Evolutionary conservation across 2,797 vertebrate species (phyloP), one percentile per base, ranked within the genome.

Genomic region (Nasua narica): DNA sequence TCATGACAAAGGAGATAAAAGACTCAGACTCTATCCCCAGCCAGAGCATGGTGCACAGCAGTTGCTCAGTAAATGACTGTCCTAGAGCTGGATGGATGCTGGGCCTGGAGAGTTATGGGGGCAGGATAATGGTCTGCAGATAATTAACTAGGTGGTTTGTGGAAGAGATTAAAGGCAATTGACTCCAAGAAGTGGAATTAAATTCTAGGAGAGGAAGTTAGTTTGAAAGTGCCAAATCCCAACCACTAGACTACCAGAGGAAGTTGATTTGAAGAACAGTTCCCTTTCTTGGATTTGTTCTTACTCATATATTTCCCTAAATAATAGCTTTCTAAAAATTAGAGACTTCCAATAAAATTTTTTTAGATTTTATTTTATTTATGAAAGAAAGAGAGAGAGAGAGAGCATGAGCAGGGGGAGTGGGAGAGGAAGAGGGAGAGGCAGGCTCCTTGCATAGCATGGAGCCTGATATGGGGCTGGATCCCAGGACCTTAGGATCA

Each of bases 171-270:
- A 23, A 56, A 91, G 50, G 50, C 21, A 29, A 48, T 48, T 88
- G 58, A 88, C 25, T 91, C 14, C 60, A 91, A 95, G 37, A 56
- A 23, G 15, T 65, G 58, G 52, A 89, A 85, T 70, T 96, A 77
- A 93, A 94, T 87, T 92, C 54, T 92, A 78, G 65, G 60, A 32
- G 79, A 94, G 56, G 43, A 95, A 93, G 65, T 81, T 84, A 70
- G 35, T 90, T 19, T 74, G 43, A 29, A 74, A 74, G 43, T 74
- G 72, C 43, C 27, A 3, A 48, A 74, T 74, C 43, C 43, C 46
- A 48, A 48, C 72, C 72, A 74, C 43, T 70, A 74, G 72, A 48
- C 72, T 48, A 48, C 72, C 43, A 74, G 43, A 94, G 50, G 56
- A 95, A 94, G 65, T 76, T 84, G 77, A 32, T 85, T 19, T 93